A percentile compares a stretch with the other conserved stretches of the same genome.
These are phyloP conservation scores for Oreortyx pictus DNA, from an alignment of 2,797 vertebrate species.

Conservation along the genomic window DNA sequence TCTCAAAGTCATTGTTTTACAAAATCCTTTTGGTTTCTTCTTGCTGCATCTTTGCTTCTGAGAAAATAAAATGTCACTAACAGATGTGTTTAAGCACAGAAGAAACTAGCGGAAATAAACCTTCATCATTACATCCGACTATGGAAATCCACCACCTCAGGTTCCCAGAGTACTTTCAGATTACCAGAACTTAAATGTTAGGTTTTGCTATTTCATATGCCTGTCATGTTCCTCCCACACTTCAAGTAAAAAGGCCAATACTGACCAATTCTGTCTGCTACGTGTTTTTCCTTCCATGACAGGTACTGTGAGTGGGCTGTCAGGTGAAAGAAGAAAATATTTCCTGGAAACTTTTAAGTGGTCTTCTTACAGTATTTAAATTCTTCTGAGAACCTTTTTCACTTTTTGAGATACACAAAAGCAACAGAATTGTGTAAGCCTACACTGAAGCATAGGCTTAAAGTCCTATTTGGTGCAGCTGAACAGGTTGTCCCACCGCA, in stretches of 20 bases:
- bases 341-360: not conserved
- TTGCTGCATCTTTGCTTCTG: not conserved
- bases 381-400: not conserved
- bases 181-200: not conserved
- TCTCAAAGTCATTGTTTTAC: not conserved
- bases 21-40: not conserved
- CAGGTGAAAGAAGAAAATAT: conserved; percentile 1
- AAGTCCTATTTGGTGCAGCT: not conserved
- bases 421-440: not conserved
- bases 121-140: not conserved
- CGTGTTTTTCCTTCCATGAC: not conserved
- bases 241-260: not conserved
- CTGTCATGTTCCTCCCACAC: not conserved
- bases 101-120: not conserved
- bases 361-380: not conserved
- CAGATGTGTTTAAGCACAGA: not conserved
- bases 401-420: not conserved
- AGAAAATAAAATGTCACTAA: not conserved
- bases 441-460: not conserved
- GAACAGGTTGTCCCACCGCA: fast-evolving
- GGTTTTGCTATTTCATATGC: not conserved
- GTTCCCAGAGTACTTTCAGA: not conserved
- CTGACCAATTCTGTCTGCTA: not conserved
- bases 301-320: not conserved
- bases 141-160: not conserved